Percentiles rank a stretch among this genome's conserved stretches.
phyloP scores from a whole-genome alignment of 2,113 vertebrate genomes.

The Nerophis ophidion region DNA sequence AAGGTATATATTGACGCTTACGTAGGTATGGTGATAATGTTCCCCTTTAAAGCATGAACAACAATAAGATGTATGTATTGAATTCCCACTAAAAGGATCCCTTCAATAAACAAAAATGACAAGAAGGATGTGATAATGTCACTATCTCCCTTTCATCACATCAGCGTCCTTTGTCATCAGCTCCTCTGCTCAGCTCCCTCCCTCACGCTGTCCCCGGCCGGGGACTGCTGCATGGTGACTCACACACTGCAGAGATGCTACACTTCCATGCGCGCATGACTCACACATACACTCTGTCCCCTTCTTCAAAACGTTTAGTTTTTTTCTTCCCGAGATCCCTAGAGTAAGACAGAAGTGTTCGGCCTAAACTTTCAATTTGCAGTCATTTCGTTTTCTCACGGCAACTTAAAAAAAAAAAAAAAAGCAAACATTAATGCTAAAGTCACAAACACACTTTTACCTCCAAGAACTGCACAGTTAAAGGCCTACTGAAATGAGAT shows the following conservation, averaged over 20 bases:
- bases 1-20: no score
- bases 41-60: background rate
- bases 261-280: slow-evolving; percentile 62
- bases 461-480: no score
- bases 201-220: slow-evolving; percentile 31
- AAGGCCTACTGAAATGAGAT: no score
- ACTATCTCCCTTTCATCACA: slow-evolving; percentile 52
- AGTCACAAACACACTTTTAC: no score
- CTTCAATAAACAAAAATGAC: slow-evolving; percentile 28
- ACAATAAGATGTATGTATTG: background rate
- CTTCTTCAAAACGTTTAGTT: slow-evolving; percentile 23
- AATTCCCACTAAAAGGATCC: slow-evolving; percentile 4
- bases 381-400: no score
- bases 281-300: slow-evolving; percentile 47
- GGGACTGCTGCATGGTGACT: slow-evolving; percentile 70
- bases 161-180: slow-evolving; percentile 47
- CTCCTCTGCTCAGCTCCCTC: slow-evolving; percentile 14
- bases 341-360: no score
- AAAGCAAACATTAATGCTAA: no score
- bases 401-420: no score
- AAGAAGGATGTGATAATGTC: slow-evolving; percentile 51
- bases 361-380: no score
- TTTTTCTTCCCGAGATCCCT: slow-evolving; percentile 1
- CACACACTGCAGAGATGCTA: slow-evolving; percentile 67
- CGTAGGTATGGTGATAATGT: no score